Evolutionary conservation across 1,140 invertebrate species (phyloP), one percentile per base, ranked within the genome.

Genomic region (Propsilocerus akamusi): DNA sequence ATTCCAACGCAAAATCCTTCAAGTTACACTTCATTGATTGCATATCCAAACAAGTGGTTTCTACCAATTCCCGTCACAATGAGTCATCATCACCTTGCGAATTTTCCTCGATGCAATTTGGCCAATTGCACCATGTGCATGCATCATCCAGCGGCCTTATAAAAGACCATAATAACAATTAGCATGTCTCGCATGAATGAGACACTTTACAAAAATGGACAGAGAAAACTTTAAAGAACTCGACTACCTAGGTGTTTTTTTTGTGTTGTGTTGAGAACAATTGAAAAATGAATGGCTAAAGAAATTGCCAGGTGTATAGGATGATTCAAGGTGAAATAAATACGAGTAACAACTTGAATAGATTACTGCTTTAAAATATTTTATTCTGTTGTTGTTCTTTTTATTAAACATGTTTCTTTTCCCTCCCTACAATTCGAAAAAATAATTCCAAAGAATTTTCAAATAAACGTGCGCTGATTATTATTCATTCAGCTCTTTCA

Each of bases 61-160:
- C 59, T 65, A 41, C 63, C 63, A 11, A 57, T 65, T 51, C 63
- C 63, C 11, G 60, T 65, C 0, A 63, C 63, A 49, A 64, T 65
- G 63, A 59, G 63, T 0, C 62, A 64, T 41, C 37, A 46, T 46
- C 34, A 41, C 17, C 51, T 65, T 0, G 61, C 63, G n/a, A 62
- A 63, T 49, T 46, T 64, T 49, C 58, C 63, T 4, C 58, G 63
- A 26, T 65, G 63, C 55, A 63, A 60, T n/a, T 49, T 64, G 48
- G 60, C 63, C 46, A 65, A 65, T 49, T 65, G 63, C 54, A 54
- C 56, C 25, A 46, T 47, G 49, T 51, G 49, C 14, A 20, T 49
- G 25, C 48, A 49, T 49, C 34, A 41, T 41, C 34, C 34, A 41
- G n/a, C 34, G 11, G 22, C 34, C 22, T 41, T 41, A 20, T 14